Evolutionary conservation across 2,888 invertebrate species (phyloP), one percentile per base, ranked within the genome.

Genomic region (Rotaria socialis): DNA sequence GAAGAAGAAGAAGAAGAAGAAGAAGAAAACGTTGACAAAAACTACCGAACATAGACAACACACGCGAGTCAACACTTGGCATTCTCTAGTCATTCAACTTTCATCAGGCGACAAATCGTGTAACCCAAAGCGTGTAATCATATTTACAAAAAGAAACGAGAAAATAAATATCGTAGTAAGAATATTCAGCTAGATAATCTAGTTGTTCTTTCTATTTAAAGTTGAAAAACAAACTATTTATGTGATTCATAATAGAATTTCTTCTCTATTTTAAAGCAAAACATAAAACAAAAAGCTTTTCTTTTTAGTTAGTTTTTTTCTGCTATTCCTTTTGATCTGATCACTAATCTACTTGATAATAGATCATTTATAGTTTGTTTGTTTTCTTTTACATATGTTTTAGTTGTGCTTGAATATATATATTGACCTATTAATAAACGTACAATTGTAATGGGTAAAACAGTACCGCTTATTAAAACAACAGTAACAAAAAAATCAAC

Each of bases 71-170:
- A 41, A 67, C 67, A 67, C 35, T 27, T 35, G 35, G 35, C 24
- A 19, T 35, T 67, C 35, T 67, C 19, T 67, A 67, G 67, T 67
- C 67, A 67, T 19, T 19, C 67, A 67, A 67, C 35, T 41, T 41
- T 67, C 67, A 67, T 35, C 67, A 67, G 35, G 35, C 67, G 67
- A 35, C 35, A 35, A 67, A 67, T 67, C 67, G 67, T 35, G 67
- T 35, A 67, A 35, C 4, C 6, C 5, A 41, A 67, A 67, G 19
- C 35, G 67, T 35, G 35, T 67, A 67, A 67, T 67, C 19, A 67
- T 35, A 67, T 3, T 67, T 14, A 5, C 0, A 35, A 67, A 6
- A 67, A 6, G 8, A 67, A 24, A 56, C 0, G 22, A 24, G 56
- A 56, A 0, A 35, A 67, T 35, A 67, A 16, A 19, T 2, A 67